Evolutionary conservation across 53 echinoderm and acorn worm species (phyloP).

Genomic region (Antedon mediterranea): DNA sequence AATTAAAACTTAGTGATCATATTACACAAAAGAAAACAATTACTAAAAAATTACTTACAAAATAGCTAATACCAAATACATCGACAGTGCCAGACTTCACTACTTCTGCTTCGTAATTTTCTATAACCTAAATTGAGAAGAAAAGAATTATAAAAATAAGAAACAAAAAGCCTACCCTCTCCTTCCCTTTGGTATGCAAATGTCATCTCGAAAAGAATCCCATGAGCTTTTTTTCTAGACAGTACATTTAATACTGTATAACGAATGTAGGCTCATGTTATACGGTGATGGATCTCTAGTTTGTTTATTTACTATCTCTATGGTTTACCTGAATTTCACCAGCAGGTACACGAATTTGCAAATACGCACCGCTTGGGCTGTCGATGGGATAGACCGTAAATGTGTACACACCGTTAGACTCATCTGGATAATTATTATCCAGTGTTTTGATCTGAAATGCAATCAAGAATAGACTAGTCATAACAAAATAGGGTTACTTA

Average conservation of each 20-base stretch:
- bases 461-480: too few species aligned
- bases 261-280: too few species aligned
- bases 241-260: too few species aligned
- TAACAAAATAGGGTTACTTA: too few species aligned
- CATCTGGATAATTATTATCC: background rate
- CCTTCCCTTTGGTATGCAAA: too few species aligned
- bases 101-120: constrained; percentile 7
- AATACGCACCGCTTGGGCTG: background rate
- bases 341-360: constrained; percentile 2
- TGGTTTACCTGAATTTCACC: background rate
- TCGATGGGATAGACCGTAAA: constrained; percentile 6
- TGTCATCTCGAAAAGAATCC: too few species aligned
- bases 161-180: too few species aligned
- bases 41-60: constrained; percentile 25
- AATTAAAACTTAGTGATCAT: too few species aligned
- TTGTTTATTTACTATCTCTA: too few species aligned
- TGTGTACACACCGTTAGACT: background rate
- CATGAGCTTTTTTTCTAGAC: too few species aligned
- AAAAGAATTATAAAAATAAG: background rate
- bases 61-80: constrained; percentile 10
- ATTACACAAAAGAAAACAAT: too few species aligned
- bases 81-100: constrained; percentile 1
- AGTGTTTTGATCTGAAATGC: constrained; percentile 7
- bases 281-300: too few species aligned
- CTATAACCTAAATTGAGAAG: constrained; percentile 18